Evolutionary conservation across 2,888 invertebrate genomes (phyloP), one percentile per base, ranked within the genome.

Genomic region (Baccha elongata): DNA sequence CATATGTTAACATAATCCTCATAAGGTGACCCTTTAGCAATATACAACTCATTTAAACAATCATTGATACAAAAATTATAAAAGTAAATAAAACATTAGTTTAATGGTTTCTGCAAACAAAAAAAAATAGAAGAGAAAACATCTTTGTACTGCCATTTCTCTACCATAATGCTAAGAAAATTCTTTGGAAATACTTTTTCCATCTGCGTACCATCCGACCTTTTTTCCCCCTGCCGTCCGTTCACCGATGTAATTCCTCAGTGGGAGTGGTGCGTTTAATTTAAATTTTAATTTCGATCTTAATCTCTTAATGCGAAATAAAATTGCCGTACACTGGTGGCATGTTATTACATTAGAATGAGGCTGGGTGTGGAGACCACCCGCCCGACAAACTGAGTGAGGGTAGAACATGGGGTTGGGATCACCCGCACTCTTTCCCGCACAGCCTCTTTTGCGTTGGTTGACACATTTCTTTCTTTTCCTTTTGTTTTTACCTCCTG

Each of bases 231-330:
- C 17, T 32, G 37, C 19, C 10, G 26, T 35, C 10, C n/a, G 0
- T n/a, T n/a, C 21, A 17, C 13, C 13, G 7, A 37, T 19, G 35
- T 23, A 62, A 62, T 68, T 79, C 72, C 62, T 62, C 53, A 37
- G 60, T 73, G 83, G 75, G 75, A 64, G 75, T 80, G 73, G 84
- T 84, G 86, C 86, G 87, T 87, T 87, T 89, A 89, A 89, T 89
- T 89, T 89, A 89, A 89, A 89, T 89, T 89, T 89, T 89, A 89
- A 89, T 89, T 89, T 89, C 89, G 89, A 89, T 89, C 88, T 89
- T 89, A 89, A 89, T 89, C 89, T 89, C 89, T 89, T 89, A 89
- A 89, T 89, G 89, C 89, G 88, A 89, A 89, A 89, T 89, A 88
- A 89, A 89, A 89, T 87, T 89, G 89, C 88, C 87, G 87, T 87